phyloP scores from a whole-genome alignment of 2,888 invertebrate species.

The Zaprionus lineosus region DNA sequence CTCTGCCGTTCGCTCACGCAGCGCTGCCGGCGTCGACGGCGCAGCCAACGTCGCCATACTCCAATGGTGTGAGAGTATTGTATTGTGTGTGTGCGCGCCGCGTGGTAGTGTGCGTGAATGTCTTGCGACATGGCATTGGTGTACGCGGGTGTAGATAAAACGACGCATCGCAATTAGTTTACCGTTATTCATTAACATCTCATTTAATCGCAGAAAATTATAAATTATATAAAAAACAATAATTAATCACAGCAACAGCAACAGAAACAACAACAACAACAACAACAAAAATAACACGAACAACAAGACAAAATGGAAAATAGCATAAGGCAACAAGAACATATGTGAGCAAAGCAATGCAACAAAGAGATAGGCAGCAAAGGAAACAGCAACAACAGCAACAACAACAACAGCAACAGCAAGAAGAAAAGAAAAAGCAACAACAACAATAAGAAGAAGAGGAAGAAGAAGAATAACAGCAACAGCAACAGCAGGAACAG shows the following conservation, averaged over 20 bases:
- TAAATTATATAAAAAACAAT: slow-evolving; percentile 21
- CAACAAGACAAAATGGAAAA: slow-evolving; percentile 8
- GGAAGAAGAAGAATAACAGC: slow-evolving; percentile 2
- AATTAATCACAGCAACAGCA: slow-evolving; percentile 10
- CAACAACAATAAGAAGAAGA: slow-evolving; percentile 5
- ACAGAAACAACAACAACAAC: slow-evolving; percentile 10
- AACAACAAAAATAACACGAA: slow-evolving; percentile 4
- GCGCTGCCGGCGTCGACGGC: slow-evolving; percentile 12
- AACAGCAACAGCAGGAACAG: slow-evolving; percentile 16
- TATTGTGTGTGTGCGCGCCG: slow-evolving; percentile 6
- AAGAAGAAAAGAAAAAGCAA: slow-evolving; percentile 15
- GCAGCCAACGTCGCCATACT: slow-evolving; percentile 6
- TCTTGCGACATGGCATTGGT: neutral
- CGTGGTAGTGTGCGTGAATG: slow-evolving; percentile 5
- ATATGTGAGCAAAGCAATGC: no score
- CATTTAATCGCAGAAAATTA: neutral
- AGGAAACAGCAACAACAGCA: slow-evolving; percentile 6
- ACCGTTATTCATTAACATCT: slow-evolving; percentile 7
- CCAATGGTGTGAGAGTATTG: slow-evolving; percentile 3
- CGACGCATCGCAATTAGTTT: slow-evolving; percentile 7
- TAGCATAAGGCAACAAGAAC: slow-evolving; percentile 3
- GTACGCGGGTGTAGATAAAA: slow-evolving; percentile 47
- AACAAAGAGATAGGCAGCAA: slow-evolving; percentile 14
- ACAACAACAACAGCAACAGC: neutral
- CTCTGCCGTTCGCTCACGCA: neutral